Evolutionary conservation across 2,888 invertebrate genomes (phyloP).

Genomic region (Eupithecia insigniata): DNA sequence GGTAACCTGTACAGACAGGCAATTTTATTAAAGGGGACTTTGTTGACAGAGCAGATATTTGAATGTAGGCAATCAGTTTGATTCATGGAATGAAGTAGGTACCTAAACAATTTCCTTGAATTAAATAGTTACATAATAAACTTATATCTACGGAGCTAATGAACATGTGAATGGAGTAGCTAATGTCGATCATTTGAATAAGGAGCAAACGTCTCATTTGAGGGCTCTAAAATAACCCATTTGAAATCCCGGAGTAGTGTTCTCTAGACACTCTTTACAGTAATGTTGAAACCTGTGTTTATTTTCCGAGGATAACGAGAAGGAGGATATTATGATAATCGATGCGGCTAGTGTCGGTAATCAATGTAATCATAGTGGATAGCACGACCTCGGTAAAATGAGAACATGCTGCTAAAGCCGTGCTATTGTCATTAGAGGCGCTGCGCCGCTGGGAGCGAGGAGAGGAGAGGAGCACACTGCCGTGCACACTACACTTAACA

Average conservation of each 20-base stretch:
- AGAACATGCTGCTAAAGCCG: slow-evolving; percentile 17
- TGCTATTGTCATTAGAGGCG: slow-evolving; percentile 1
- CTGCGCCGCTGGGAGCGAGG: neutral
- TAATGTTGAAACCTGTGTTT: slow-evolving; percentile 9
- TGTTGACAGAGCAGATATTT: slow-evolving; percentile 28
- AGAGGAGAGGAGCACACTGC: neutral
- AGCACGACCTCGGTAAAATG: slow-evolving; percentile 24
- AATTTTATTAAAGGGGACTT: slow-evolving; percentile 4
- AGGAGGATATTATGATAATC: slow-evolving; percentile 27
- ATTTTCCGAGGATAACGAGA: slow-evolving; percentile 14
- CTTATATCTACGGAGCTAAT: slow-evolving; percentile 26
- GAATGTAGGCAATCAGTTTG: slow-evolving; percentile 29
- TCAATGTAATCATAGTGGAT: slow-evolving; percentile 22
- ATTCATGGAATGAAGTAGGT: slow-evolving; percentile 26
- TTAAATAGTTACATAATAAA: slow-evolving; percentile 24
- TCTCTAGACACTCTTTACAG: no score
- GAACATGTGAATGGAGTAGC: slow-evolving; percentile 28
- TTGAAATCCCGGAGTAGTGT: neutral
- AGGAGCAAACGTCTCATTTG: slow-evolving; percentile 5
- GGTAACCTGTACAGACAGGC: neutral
- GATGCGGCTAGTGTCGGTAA: slow-evolving; percentile 27
- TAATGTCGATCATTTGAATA: slow-evolving; percentile 15
- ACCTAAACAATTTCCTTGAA: slow-evolving; percentile 28
- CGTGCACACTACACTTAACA: neutral
- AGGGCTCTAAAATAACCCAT: neutral